These are phyloP conservation scores for Palythoa heliodiscus DNA, from an alignment of 92 coral and sea anemone genomes.

Conservation along the genomic window DNA sequence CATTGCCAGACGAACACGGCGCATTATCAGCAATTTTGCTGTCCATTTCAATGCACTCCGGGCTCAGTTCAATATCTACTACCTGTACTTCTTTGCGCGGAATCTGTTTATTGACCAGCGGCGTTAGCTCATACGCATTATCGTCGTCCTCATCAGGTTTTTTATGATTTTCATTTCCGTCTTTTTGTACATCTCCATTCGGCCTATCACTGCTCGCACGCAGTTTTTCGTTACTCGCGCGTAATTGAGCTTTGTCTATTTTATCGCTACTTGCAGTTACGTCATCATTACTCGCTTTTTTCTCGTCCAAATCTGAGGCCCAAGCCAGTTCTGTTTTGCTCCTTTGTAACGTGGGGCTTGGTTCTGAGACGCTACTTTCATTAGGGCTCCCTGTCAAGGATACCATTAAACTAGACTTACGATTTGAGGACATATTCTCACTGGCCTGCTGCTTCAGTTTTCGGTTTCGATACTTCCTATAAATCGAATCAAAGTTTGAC, in stretches of 20 bases:
- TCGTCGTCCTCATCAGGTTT: not conserved
- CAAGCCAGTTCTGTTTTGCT: not conserved
- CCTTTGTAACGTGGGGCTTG: slow-evolving; percentile 44
- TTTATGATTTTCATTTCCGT: slow-evolving; percentile 38
- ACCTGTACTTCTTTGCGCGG: slow-evolving; percentile 16
- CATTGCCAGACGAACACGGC: not conserved
- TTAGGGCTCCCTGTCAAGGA: slow-evolving; percentile 14
- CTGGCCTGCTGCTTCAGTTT: slow-evolving; percentile 75
- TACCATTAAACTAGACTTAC: slow-evolving; percentile 48
- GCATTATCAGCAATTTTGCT: not conserved
- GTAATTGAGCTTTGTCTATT: not conserved
- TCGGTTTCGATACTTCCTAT: slow-evolving; percentile 80
- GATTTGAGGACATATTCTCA: slow-evolving; percentile 37
- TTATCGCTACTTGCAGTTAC: slow-evolving; percentile 2
- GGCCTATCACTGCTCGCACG: slow-evolving; percentile 26
- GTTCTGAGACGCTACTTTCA: slow-evolving; percentile 23
- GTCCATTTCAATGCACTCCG: slow-evolving; percentile 40
- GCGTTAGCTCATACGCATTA: slow-evolving; percentile 26
- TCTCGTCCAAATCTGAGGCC: slow-evolving; percentile 26
- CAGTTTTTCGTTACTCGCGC: slow-evolving; percentile 21
- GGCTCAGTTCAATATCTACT: slow-evolving; percentile 14
- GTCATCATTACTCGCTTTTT: slow-evolving; percentile 2
- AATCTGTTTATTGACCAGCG: slow-evolving; percentile 3
- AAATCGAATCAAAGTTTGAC: slow-evolving; percentile 92
- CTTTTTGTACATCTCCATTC: slow-evolving; percentile 55